These are phyloP conservation scores for Platycnemis pennipes DNA, from an alignment of 2,888 invertebrate genomes.

Conservation along the genomic window DNA sequence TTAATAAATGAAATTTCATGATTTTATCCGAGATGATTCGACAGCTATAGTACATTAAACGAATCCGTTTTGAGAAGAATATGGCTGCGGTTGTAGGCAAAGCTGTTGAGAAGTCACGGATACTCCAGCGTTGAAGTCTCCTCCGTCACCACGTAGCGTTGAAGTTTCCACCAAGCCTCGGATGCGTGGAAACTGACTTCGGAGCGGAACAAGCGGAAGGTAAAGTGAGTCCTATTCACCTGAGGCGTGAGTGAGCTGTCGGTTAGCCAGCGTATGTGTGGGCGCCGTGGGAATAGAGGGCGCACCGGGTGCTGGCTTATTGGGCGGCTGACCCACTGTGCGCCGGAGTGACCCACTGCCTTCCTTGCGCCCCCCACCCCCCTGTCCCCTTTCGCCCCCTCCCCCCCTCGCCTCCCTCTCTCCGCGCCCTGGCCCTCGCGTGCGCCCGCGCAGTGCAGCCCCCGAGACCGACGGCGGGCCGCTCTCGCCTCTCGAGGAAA, in stretches of 20 bases:
- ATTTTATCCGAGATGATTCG: no score
- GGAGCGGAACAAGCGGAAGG: neutral
- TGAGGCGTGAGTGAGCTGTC: neutral
- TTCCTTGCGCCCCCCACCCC: neutral
- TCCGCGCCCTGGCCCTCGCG: neutral
- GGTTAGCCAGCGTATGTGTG: neutral
- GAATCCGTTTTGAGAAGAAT: no score
- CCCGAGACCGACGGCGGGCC: neutral
- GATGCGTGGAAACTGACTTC: neutral
- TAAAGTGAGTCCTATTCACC: neutral
- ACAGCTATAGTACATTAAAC: no score
- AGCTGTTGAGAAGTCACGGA: neutral
- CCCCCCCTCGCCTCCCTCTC: neutral
- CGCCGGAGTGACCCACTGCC: slow-evolving; percentile 38
- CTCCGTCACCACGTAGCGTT: neutral
- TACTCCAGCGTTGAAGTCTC: neutral
- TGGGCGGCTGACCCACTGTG: slow-evolving; percentile 49
- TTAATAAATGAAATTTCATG: no score
- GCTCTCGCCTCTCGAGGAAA: neutral
- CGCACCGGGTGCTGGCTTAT: neutral
- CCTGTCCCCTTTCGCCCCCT: neutral
- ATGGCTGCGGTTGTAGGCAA: neutral
- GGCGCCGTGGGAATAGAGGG: slow-evolving; percentile 40
- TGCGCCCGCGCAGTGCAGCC: neutral
- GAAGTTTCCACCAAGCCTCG: neutral